Base-by-base conservation (phyloP, 2,113 vertebrate genomes). In the Nesogale talazaci region DNA sequence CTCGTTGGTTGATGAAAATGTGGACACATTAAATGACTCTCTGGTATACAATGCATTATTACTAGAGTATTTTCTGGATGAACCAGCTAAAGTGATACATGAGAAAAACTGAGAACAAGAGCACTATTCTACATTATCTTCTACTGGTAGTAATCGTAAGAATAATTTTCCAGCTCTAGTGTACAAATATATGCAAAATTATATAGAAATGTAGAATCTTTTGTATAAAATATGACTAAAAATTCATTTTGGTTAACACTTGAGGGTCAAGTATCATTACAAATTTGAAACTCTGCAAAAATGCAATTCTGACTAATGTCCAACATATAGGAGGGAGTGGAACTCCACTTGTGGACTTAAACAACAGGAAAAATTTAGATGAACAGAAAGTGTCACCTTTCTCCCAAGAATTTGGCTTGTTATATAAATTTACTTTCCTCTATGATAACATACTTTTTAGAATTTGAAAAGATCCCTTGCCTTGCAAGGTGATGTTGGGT, bases 281-380 rank as follows among this genome's bases (percentile, higher is more conserved):
- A 93, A 94, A 93, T 10, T n/a, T 81, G 82, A 25, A 89, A 40
- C 42, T 46, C 42, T 46, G 42, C 6, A 46, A 46, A 46, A 46
- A 5, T 5, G 42, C 42, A 5, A 46, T 46, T 46, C 42, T 46
- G 42, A 5, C 42, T 46, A 5, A 46, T 46, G 42, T 46, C 6
- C 42, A 46, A 5, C 42, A 10, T 46, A 5, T 5, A 46, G 42
- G 42, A 46, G 5, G 42, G 42, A 46, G 42, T 10, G 10, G 42
- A 46, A 46, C 42, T 46, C 42, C 42, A 46, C 42, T 46, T 46
- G 42, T 46, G 42, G 42, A 10, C 42, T 46, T 46, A 5, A 46
- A 10, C 5, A 10, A 46, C 42, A 46, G 42, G 42, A 46, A 5
- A 46, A 10, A 5, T 46, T 46, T 46, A 46, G 42, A 10, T 5